These are phyloP conservation scores for Chamaetylas fuelleborni DNA, from an alignment of 2,113 vertebrate species.

Conservation along the genomic window DNA sequence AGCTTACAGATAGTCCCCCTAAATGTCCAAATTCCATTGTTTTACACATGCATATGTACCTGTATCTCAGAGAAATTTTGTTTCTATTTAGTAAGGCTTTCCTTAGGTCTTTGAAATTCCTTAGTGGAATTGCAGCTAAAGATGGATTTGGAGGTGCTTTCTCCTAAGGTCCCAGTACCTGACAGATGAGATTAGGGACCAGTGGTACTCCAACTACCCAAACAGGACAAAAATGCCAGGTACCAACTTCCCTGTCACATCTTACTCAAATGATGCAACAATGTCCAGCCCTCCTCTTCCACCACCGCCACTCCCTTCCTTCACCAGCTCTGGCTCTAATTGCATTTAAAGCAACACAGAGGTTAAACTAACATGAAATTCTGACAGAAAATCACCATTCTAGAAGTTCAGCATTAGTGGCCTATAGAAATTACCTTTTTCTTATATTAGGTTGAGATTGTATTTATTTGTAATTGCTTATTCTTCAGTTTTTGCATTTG, in stretches of 20 bases:
- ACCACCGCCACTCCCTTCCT: fast-evolving
- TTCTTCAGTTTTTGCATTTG: neutral
- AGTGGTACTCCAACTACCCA: neutral
- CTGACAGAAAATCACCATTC: neutral
- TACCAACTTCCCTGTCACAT: neutral
- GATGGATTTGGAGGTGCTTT: neutral
- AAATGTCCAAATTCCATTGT: neutral
- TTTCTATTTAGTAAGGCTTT: neutral
- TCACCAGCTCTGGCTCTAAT: neutral
- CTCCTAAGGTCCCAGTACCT: neutral
- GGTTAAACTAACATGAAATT: neutral
- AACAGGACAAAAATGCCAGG: neutral
- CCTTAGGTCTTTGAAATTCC: neutral
- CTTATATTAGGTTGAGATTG: neutral
- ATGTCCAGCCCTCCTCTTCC: neutral
- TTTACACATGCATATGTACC: neutral
- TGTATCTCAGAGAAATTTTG: neutral
- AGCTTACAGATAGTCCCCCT: neutral
- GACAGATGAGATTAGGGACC: neutral
- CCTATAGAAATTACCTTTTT: neutral
- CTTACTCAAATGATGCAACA: neutral
- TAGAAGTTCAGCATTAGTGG: neutral
- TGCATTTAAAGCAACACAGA: neutral
- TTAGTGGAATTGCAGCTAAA: neutral
- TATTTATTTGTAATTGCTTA: neutral